Evolutionary conservation across 2,113 vertebrate species (phyloP).

Genomic region (Rhabdomys dilectus): DNA sequence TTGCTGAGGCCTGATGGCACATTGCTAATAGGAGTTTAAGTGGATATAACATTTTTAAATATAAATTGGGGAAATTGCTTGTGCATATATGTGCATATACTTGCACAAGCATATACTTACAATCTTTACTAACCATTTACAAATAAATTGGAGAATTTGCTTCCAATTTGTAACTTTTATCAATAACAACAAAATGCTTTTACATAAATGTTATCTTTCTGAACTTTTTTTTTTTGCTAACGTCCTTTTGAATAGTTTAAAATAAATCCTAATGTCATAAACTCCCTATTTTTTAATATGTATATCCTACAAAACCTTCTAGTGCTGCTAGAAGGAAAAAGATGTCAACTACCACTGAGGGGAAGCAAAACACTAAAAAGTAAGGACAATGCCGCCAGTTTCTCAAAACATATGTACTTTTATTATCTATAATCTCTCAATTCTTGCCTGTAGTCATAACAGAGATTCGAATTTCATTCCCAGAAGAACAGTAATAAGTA

Average conservation of each 20-base stretch:
- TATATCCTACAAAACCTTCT: not conserved
- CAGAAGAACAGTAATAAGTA: slow-evolving; percentile 63
- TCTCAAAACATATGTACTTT: slow-evolving; percentile 63
- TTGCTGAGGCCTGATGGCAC: not conserved
- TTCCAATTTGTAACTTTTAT: not conserved
- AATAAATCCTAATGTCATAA: slow-evolving; percentile 39
- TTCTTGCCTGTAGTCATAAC: not conserved
- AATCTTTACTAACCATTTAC: not conserved
- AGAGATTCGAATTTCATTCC: slow-evolving; percentile 68
- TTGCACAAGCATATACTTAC: no score
- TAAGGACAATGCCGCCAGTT: not conserved
- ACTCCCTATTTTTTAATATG: not conserved
- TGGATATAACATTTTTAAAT: not conserved
- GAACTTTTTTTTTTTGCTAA: not conserved
- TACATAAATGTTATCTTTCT: not conserved
- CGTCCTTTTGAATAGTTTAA: not conserved
- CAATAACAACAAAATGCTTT: not conserved
- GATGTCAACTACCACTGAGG: not conserved
- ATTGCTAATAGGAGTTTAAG: not conserved
- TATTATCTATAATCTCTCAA: slow-evolving; percentile 54
- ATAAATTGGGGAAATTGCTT: not conserved
- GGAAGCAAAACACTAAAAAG: no score
- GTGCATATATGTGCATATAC: not conserved
- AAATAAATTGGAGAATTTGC: not conserved
- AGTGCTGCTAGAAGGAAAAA: slow-evolving; percentile 61